A percentile compares a stretch with the other conserved stretches of the same genome.
These are phyloP conservation scores for Brachylomia viminalis DNA, from an alignment of 2,888 invertebrate species.

Conservation along the genomic window DNA sequence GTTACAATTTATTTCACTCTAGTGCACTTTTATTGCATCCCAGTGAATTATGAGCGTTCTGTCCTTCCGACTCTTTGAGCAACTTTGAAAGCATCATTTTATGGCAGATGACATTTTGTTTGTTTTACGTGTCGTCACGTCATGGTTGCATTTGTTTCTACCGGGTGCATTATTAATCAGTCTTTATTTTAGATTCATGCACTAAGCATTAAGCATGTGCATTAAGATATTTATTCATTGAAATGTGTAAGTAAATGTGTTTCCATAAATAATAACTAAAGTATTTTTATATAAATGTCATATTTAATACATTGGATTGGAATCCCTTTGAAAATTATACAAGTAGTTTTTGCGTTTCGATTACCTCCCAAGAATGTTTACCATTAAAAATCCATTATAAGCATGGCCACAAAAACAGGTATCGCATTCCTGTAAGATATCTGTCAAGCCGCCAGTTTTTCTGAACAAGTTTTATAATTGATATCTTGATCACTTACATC, in stretches of 20 bases:
- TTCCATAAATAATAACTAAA: constrained; percentile 5
- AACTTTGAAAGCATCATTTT: constrained; percentile 57
- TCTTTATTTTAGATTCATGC: not conserved
- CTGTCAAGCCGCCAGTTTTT: constrained; percentile 54
- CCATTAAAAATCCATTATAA: constrained; percentile 67
- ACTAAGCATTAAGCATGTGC: not conserved
- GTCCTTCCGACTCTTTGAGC: constrained; percentile 61
- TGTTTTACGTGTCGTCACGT: constrained; percentile 10
- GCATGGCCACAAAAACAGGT: constrained; percentile 52
- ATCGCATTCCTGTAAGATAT: constrained; percentile 59
- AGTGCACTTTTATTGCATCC: constrained; percentile 67
- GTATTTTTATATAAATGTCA: constrained; percentile 38
- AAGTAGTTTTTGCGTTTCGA: constrained; percentile 57
- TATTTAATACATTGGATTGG: constrained; percentile 51
- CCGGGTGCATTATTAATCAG: not conserved
- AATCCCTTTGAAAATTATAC: constrained; percentile 44
- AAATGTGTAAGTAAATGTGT: not conserved
- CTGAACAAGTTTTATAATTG: constrained; percentile 58
- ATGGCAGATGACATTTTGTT: constrained; percentile 38
- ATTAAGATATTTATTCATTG: not conserved
- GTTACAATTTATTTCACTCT: constrained; percentile 66
- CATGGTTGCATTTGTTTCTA: not conserved
- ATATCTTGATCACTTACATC: constrained; percentile 56
- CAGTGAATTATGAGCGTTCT: constrained; percentile 48
- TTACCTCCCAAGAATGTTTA: constrained; percentile 61